Evolutionary conservation across 2,113 vertebrate species (phyloP).

Genomic region (Acanthochromis polyacanthus): DNA sequence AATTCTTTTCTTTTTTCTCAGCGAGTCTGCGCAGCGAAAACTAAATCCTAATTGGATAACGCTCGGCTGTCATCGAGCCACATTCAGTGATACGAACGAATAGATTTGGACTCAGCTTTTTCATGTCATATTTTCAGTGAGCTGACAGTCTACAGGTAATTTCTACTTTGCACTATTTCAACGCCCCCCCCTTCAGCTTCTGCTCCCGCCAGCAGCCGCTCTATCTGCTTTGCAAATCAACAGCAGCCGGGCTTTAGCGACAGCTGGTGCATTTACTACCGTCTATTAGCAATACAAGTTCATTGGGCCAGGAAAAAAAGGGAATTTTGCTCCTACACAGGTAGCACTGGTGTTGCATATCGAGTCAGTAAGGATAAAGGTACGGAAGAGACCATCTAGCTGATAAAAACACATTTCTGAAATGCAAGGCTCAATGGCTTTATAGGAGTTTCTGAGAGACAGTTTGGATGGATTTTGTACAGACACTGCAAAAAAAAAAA

Average conservation of each 20-base stretch:
- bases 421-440: constrained; percentile 64
- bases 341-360: constrained; percentile 66
- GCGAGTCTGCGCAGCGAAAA: constrained; percentile 50
- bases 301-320: constrained; percentile 21
- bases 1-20: constrained; percentile 14
- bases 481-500: constrained; percentile 29
- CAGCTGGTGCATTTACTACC: constrained; percentile 27
- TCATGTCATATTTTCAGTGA: constrained; percentile 45
- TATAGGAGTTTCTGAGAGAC: constrained; percentile 48
- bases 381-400: constrained; percentile 45
- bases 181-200: constrained; percentile 12
- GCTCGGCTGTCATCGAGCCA: constrained; percentile 50
- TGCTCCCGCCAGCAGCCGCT: constrained; percentile 3
- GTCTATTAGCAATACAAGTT: constrained; percentile 38
- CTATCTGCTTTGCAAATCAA: constrained; percentile 7
- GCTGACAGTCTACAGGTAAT: constrained; percentile 41
- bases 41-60: constrained; percentile 45
- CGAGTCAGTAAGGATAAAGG: constrained; percentile 49
- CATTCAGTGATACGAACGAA: constrained; percentile 74
- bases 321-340: constrained; percentile 53
- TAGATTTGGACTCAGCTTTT: constrained; percentile 71
- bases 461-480: constrained; percentile 71
- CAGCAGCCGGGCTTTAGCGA: constrained; percentile 12
- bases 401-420: constrained; percentile 29
- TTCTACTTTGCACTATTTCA: constrained; percentile 21